These are phyloP conservation scores for Troides oblongomaculatus DNA, from an alignment of 2,888 invertebrate species.

Conservation along the genomic window DNA sequence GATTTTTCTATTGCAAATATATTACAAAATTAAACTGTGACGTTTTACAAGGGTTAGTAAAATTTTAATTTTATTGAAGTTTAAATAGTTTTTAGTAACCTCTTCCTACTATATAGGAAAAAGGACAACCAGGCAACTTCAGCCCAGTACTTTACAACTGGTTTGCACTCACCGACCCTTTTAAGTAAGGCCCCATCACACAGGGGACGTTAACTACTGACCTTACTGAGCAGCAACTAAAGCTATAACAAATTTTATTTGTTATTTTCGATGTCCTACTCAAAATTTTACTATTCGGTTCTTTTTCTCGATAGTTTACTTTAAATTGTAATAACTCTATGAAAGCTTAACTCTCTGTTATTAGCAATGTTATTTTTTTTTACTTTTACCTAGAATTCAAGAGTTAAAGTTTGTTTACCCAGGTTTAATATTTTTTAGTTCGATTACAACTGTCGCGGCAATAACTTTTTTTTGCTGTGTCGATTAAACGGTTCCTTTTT, in stretches of 20 bases:
- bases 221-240: background rate
- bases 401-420: background rate
- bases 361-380: background rate
- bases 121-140: too few species aligned
- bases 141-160: too few species aligned
- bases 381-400: background rate
- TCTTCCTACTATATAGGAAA: too few species aligned
- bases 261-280: background rate
- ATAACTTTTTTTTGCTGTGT: background rate
- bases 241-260: background rate
- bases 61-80: too few species aligned
- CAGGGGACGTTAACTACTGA: too few species aligned
- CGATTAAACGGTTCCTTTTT: background rate
- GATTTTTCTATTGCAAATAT: too few species aligned
- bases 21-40: too few species aligned
- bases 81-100: too few species aligned
- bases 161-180: too few species aligned
- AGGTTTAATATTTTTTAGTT: background rate
- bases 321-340: background rate
- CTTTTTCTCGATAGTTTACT: background rate
- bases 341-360: background rate
- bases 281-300: background rate
- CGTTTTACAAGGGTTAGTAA: too few species aligned
- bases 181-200: too few species aligned
- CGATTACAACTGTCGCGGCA: background rate